Evolutionary conservation across 2,113 vertebrate species (phyloP).

Genomic region (Sminthopsis crassicaudata): DNA sequence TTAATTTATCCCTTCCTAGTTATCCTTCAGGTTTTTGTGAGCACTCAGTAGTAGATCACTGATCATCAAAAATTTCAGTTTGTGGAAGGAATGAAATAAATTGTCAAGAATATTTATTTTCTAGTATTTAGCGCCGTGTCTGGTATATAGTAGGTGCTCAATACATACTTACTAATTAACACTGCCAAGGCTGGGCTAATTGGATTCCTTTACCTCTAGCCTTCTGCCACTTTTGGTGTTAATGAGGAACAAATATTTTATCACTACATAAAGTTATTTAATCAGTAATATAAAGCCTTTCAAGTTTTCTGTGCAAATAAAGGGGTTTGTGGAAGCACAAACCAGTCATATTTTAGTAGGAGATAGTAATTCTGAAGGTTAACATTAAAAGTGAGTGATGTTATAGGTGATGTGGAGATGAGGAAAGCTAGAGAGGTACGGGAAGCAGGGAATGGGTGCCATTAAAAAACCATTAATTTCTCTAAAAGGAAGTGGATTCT

Average conservation of each 20-base stretch:
- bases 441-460: neutral
- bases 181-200: neutral
- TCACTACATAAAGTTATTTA: constrained; percentile 38
- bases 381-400: neutral
- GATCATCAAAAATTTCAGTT: neutral
- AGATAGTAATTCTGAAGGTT: neutral
- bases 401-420: neutral
- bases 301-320: constrained; percentile 42
- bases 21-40: neutral
- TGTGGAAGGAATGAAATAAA: neutral
- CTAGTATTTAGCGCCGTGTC: neutral
- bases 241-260: constrained; percentile 18
- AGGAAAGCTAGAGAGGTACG: neutral
- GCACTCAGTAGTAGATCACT: neutral
- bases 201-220: neutral
- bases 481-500: neutral
- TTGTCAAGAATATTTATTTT: neutral
- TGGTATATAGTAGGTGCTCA: neutral
- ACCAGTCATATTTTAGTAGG: neutral
- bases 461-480: neutral
- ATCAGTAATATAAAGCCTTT: neutral
- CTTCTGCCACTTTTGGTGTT: constrained; percentile 12
- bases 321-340: neutral
- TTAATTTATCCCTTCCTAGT: neutral
- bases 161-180: neutral